Conservation (phyloP, 1,140 invertebrate species). For the Conopomorpha cramerella region DNA sequence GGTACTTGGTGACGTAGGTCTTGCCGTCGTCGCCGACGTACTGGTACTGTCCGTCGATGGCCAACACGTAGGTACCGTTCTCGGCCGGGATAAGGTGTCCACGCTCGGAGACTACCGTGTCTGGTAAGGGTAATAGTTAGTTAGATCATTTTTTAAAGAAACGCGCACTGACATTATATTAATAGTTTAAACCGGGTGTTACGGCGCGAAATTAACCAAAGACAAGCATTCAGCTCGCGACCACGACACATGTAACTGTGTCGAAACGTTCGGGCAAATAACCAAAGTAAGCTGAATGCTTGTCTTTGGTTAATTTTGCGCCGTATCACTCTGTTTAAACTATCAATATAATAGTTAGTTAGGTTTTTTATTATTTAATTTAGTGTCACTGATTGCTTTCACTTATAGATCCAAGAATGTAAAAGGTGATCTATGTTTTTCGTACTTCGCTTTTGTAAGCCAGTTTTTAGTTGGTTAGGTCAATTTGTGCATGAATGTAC, state of each 20-base stretch:
- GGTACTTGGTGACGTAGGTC: constrained; percentile 26
- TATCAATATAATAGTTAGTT: too few relatives aligned
- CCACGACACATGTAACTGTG: not conserved
- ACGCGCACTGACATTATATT: not conserved
- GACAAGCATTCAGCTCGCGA: not conserved
- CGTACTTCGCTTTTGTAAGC: too few relatives aligned
- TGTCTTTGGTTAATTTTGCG: too few relatives aligned
- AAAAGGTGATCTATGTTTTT: too few relatives aligned
- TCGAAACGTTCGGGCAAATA: too few relatives aligned
- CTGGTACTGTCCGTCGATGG: constrained; percentile 29
- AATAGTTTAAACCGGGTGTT: not conserved
- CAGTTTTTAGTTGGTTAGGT: too few relatives aligned
- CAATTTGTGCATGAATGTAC: too few relatives aligned
- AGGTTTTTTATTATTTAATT: too few relatives aligned
- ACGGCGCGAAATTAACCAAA: not conserved
- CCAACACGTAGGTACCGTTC: constrained; percentile 24
- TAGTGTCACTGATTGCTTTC: too few relatives aligned
- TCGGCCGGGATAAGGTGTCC: constrained; percentile 21
- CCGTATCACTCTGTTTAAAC: too few relatives aligned
- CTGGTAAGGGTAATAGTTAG: constrained; percentile 6
- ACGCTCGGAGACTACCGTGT: constrained; percentile 25
- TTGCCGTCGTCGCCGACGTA: constrained; percentile 24
- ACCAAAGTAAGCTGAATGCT: too few relatives aligned
- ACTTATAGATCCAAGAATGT: too few relatives aligned
- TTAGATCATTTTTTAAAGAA: not conserved